These are phyloP conservation scores for Panthera uncia DNA, from an alignment of 2,113 vertebrate species.

Conservation along the genomic window DNA sequence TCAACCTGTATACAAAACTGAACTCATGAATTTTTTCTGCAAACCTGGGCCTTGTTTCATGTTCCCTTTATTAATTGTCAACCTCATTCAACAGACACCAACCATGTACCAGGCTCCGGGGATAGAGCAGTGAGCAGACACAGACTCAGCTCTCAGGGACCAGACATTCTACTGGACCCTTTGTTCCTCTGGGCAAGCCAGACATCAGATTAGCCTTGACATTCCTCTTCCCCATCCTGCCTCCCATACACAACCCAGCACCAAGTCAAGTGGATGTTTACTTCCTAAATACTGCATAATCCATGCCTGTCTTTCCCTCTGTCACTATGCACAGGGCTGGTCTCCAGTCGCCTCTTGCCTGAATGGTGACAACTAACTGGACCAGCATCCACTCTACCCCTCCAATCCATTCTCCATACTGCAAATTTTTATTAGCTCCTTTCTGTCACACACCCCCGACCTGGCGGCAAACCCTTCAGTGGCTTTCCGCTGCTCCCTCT, in stretches of 20 bases:
- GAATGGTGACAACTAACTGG: background rate
- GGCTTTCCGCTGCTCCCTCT: too few relatives aligned
- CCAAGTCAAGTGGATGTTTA: background rate
- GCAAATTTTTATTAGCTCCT: background rate
- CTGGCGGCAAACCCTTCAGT: background rate
- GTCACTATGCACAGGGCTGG: too few relatives aligned
- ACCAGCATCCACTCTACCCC: background rate
- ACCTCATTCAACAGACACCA: background rate
- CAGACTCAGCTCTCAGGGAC: too few relatives aligned
- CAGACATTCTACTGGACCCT: background rate
- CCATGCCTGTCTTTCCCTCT: background rate
- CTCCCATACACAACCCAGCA: background rate
- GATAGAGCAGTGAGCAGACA: background rate
- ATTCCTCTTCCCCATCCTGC: background rate
- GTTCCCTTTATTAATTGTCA: background rate
- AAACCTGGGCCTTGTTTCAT: background rate
- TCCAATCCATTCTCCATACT: background rate
- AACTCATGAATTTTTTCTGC: background rate
- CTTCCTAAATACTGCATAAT: background rate
- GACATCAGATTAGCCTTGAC: background rate
- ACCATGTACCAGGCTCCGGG: too few relatives aligned
- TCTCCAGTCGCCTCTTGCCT: background rate
- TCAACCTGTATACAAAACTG: too few relatives aligned
- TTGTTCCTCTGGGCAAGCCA: background rate
- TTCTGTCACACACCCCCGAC: accelerated